Conservation (phyloP, 2,888 invertebrate species). For the Andrena chrysosceles region DNA sequence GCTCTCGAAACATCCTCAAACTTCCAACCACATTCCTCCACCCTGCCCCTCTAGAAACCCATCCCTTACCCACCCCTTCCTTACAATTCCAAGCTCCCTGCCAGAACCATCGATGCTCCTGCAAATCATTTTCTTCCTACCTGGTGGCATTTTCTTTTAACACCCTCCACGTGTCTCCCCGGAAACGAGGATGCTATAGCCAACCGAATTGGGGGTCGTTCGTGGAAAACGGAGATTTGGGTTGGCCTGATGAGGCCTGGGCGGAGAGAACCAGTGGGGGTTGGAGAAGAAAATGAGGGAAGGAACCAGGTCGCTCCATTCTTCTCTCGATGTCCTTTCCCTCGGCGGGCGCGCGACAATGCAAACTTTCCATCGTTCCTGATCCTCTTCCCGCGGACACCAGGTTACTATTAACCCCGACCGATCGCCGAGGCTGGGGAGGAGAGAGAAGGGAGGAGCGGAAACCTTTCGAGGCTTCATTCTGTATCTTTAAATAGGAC, state of each 20-base stretch:
- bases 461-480: slow-evolving; percentile 3
- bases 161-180: not conserved
- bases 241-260: slow-evolving; percentile 35
- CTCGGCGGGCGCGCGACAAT: slow-evolving; percentile 41
- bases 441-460: not conserved
- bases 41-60: not conserved
- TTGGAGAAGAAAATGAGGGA: slow-evolving; percentile 16
- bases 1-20: not conserved
- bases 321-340: slow-evolving; percentile 42
- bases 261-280: not conserved
- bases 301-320: slow-evolving; percentile 56
- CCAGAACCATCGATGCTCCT: not conserved
- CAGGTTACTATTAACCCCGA: slow-evolving; percentile 28
- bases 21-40: not conserved
- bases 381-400: slow-evolving; percentile 24
- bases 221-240: slow-evolving; percentile 31
- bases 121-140: not conserved
- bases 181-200: slow-evolving; percentile 12
- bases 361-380: slow-evolving; percentile 52
- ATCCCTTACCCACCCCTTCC: not conserved
- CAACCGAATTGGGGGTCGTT: slow-evolving; percentile 24
- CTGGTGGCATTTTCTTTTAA: not conserved
- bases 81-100: too few relatives aligned
- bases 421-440: slow-evolving; percentile 6
- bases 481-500: slow-evolving; percentile 21